Conservation (phyloP, 2,888 invertebrate species). For the Nephrotoma appendiculata region DNA sequence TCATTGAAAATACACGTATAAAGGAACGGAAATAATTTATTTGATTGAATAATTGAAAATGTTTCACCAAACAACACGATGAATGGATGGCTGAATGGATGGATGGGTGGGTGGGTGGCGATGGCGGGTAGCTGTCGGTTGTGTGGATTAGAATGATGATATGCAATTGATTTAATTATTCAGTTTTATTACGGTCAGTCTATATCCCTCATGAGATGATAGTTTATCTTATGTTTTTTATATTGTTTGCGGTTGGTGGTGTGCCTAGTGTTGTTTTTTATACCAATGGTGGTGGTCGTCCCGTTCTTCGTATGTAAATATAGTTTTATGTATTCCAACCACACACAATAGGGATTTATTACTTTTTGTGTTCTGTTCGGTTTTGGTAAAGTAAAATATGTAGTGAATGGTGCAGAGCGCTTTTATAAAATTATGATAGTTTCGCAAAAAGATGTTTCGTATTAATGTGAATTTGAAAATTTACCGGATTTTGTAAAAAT, state of each 20-base stretch:
- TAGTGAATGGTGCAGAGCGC: neutral
- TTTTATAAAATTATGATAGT: neutral
- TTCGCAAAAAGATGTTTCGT: neutral
- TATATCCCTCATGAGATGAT: neutral
- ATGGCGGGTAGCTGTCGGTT: neutral
- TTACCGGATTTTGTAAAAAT: neutral
- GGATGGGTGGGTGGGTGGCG: neutral
- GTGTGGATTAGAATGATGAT: neutral
- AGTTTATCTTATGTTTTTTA: neutral
- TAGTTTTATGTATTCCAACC: neutral
- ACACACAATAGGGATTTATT: neutral
- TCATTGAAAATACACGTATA: neutral
- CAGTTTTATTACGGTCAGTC: slow-evolving; percentile 1
- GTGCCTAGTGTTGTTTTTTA: neutral
- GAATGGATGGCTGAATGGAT: neutral
- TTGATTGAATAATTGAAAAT: neutral
- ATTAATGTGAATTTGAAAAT: neutral
- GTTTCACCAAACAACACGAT: neutral
- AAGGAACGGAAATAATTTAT: neutral
- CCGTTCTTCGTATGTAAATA: neutral
- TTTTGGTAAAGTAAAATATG: neutral
- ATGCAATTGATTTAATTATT: slow-evolving; percentile 1
- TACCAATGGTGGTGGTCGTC: neutral
- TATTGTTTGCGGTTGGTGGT: neutral
- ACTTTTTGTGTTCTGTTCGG: neutral